These are phyloP conservation scores for Chamaea fasciata DNA, from an alignment of 2,113 vertebrate genomes.

Conservation along the genomic window DNA sequence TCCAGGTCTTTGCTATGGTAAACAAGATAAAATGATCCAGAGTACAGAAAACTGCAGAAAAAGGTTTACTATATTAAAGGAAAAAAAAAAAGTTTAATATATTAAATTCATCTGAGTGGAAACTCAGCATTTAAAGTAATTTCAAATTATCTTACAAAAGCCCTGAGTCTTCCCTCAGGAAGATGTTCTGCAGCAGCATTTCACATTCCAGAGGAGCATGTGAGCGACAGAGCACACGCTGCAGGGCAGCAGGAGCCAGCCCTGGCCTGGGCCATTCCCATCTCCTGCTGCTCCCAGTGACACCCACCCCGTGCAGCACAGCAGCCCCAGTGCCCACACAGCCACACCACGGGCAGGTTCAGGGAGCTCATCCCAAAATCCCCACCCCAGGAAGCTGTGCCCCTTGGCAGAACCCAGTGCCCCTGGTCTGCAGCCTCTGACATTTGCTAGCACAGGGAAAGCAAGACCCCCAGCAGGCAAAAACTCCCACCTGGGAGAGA, in stretches of 20 bases:
- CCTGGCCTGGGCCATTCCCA: neutral
- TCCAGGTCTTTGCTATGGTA: neutral
- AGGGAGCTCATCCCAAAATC: neutral
- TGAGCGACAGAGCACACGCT: neutral
- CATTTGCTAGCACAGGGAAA: neutral
- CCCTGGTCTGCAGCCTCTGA: neutral
- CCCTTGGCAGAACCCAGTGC: neutral
- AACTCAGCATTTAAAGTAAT: neutral
- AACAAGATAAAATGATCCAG: neutral
- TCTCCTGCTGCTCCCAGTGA: neutral
- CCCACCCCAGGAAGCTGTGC: fast-evolving
- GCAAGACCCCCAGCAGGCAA: neutral
- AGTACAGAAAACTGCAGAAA: neutral
- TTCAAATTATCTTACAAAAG: neutral
- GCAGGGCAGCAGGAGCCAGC: neutral
- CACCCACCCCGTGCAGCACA: neutral
- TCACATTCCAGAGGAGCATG: neutral
- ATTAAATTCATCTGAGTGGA: neutral
- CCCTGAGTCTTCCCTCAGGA: neutral
- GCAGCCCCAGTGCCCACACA: neutral
- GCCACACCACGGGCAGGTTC: neutral
- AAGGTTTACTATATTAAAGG: neutral
- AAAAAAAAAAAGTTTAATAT: neutral
- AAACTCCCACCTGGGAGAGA: neutral
- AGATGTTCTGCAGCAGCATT: neutral